phyloP scores from a whole-genome alignment of 1,140 invertebrate species.

The Drosophila sturtevanti region DNA sequence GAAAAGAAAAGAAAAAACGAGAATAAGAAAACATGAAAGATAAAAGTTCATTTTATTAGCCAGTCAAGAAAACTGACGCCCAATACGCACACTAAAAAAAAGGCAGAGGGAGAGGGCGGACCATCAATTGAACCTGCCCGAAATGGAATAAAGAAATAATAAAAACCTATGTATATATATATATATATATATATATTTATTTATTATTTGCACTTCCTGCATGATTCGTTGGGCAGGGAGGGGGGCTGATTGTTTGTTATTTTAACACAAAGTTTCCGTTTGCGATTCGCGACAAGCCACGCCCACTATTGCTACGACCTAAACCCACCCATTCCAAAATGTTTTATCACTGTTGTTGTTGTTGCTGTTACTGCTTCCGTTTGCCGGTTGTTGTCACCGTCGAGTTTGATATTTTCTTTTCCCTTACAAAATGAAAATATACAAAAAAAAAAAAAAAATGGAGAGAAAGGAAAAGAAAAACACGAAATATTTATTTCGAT shows the following conservation, averaged over 20 bases:
- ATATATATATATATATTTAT: constrained; percentile 63
- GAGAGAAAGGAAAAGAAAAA: constrained; percentile 28
- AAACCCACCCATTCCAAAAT: not conserved
- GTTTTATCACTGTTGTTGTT: constrained; percentile 30
- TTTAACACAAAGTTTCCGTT: constrained; percentile 78
- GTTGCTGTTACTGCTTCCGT: constrained; percentile 62
- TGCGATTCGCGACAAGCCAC: constrained; percentile 34
- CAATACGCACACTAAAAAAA: too few relatives aligned
- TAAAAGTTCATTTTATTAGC: constrained; percentile 38
- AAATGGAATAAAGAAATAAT: constrained; percentile 35
- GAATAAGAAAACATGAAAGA: constrained; percentile 5
- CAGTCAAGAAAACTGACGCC: constrained; percentile 27
- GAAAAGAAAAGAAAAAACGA: not conserved
- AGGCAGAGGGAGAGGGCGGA: not conserved
- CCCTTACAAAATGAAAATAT: not conserved
- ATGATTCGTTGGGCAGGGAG: too few relatives aligned
- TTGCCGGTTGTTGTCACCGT: constrained; percentile 64
- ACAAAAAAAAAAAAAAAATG: not conserved
- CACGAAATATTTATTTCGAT: constrained; percentile 39
- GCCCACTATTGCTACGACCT: not conserved
- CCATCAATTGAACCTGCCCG: constrained; percentile 40
- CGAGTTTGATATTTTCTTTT: constrained; percentile 56
- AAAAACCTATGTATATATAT: constrained; percentile 11
- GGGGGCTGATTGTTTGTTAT: constrained; percentile 79
- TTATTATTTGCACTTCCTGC: constrained; percentile 80